These are phyloP conservation scores for Herpetotheres cachinnans DNA, from an alignment of 2,113 vertebrate genomes.

Conservation along the genomic window DNA sequence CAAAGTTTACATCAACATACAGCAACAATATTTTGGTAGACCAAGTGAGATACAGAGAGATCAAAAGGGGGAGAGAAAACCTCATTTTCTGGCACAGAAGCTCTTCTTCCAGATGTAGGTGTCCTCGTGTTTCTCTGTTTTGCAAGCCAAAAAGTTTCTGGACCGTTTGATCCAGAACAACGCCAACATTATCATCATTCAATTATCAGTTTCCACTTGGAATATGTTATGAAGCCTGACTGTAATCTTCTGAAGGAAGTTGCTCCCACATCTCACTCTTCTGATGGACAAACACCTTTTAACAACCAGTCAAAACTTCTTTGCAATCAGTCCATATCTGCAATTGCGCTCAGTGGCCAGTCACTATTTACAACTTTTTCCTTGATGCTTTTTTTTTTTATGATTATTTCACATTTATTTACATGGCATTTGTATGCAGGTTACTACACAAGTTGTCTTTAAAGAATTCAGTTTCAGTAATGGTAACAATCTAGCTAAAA, in stretches of 20 bases:
- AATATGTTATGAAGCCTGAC: not conserved
- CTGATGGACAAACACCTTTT: not conserved
- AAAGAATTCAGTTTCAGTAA: not conserved
- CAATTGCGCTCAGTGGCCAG: not conserved
- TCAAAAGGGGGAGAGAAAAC: not conserved
- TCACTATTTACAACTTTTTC: not conserved
- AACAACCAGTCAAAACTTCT: not conserved
- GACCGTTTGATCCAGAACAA: not conserved
- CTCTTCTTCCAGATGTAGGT: not conserved
- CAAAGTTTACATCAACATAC: not conserved
- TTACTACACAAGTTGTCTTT: not conserved
- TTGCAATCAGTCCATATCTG: not conserved
- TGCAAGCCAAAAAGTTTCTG: not conserved
- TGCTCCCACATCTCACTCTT: not conserved
- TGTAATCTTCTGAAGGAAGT: not conserved
- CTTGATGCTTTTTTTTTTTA: not conserved
- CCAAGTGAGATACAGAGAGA: not conserved
- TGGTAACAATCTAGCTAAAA: not conserved
- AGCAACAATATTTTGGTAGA: not conserved
- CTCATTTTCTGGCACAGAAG: not conserved
- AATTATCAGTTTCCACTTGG: not conserved
- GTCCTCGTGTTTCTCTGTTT: not conserved
- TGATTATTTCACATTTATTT: not conserved
- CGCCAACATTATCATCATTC: not conserved
- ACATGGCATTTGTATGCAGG: not conserved